phyloP scores from a whole-genome alignment of 2,113 vertebrate genomes.

The Eublepharis macularius region DNA sequence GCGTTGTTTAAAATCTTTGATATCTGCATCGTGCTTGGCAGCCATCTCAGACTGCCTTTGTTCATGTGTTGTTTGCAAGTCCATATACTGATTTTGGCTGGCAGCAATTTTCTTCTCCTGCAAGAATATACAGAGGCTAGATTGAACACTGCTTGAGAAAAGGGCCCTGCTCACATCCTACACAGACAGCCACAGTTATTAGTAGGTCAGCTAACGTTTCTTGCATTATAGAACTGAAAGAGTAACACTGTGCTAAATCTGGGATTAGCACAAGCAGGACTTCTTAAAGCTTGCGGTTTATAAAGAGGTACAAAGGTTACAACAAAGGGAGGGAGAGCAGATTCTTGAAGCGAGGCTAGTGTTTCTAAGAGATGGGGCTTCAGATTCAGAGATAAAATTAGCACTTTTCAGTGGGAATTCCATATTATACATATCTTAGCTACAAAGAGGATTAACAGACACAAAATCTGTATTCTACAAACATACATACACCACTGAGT shows the following conservation, averaged over 20 bases:
- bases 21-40: constrained; percentile 70
- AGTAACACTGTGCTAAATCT: background rate
- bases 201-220: background rate
- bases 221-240: background rate
- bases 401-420: background rate
- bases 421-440: background rate
- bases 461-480: background rate
- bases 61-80: constrained; percentile 79
- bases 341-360: background rate
- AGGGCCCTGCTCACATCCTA: too few relatives aligned
- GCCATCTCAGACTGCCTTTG: constrained; percentile 74
- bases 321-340: background rate
- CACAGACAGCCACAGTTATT: background rate
- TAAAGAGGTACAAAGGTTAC: background rate
- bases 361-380: background rate
- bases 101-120: constrained; percentile 74
- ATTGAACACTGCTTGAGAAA: background rate
- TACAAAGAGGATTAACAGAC: too few relatives aligned
- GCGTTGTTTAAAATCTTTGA: constrained; percentile 71
- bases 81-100: constrained; percentile 70
- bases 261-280: background rate
- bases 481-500: background rate
- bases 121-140: background rate
- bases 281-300: background rate
- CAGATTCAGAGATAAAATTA: background rate